phyloP scores from a whole-genome alignment of 2,888 invertebrate genomes.

The Petrolisthes cinctipes region DNA sequence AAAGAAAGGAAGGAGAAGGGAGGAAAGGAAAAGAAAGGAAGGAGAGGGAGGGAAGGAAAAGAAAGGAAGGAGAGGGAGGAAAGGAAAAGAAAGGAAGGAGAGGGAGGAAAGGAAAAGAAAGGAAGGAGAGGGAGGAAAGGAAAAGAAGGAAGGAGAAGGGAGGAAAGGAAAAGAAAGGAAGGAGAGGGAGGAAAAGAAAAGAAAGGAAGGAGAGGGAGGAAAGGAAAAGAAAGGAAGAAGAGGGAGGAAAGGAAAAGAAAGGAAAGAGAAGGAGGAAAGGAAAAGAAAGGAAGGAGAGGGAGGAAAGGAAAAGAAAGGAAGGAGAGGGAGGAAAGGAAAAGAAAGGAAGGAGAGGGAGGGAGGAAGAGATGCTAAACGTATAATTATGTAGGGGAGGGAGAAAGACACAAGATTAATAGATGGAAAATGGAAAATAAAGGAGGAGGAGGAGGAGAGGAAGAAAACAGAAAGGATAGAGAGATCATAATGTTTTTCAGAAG shows the following conservation, averaged over 20 bases:
- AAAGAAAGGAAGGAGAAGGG: slow-evolving; percentile 9
- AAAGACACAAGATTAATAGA: neutral
- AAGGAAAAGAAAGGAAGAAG: neutral
- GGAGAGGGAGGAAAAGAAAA: neutral
- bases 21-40: too few species aligned
- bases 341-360: slow-evolving; percentile 5
- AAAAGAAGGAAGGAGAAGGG: neutral
- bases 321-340: neutral
- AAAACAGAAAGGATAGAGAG: neutral
- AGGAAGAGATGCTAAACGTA: neutral
- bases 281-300: neutral
- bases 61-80: slow-evolving; percentile 9
- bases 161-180: neutral
- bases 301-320: neutral
- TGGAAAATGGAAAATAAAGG: neutral
- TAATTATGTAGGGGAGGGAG: neutral
- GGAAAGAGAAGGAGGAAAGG: neutral
- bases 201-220: neutral
- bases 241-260: neutral
- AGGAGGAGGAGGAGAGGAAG: neutral
- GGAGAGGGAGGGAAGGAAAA: neutral
- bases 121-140: neutral
- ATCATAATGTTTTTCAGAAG: too few species aligned
- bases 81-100: neutral
- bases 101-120: slow-evolving; percentile 5